These are phyloP conservation scores for Leucophenga maculata DNA, from an alignment of 2,888 invertebrate genomes.

Conservation along the genomic window DNA sequence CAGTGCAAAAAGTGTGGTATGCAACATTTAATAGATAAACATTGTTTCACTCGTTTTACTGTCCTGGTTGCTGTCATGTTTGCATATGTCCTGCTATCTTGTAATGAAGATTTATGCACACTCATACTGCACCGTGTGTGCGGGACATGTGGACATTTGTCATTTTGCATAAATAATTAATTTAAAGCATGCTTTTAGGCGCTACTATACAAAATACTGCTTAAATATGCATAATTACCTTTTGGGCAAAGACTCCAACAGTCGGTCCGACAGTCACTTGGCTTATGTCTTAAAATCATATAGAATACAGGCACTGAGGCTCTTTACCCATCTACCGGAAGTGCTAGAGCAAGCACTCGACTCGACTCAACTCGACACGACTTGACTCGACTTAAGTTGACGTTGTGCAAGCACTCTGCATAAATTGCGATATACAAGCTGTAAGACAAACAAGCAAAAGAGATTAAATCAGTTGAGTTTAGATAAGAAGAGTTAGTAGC, in stretches of 20 bases:
- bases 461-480: background rate
- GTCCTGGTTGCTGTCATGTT: background rate
- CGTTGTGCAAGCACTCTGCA: conserved; percentile 12
- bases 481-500: background rate
- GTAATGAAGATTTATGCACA: background rate
- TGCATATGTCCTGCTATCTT: background rate
- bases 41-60: too few relatives aligned
- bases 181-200: conserved; percentile 61
- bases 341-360: conserved; percentile 28
- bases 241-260: conserved; percentile 23
- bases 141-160: conserved; percentile 36
- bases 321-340: conserved; percentile 49
- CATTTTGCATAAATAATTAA: conserved; percentile 67
- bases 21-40: conserved; percentile 18
- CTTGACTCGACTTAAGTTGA: background rate
- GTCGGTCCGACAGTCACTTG: background rate
- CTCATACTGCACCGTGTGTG: background rate
- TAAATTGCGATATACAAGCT: conserved; percentile 11
- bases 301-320: conserved; percentile 25
- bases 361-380: too few relatives aligned
- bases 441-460: conserved; percentile 12
- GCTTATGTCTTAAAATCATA: conserved; percentile 36
- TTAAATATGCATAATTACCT: conserved; percentile 71
- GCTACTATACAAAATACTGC: conserved; percentile 58
- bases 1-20: conserved; percentile 1